Percentiles rank a stretch among this genome's conserved stretches.
Evolutionary conservation across 2,888 invertebrate genomes (phyloP).

Genomic region (Cheilosia soror): DNA sequence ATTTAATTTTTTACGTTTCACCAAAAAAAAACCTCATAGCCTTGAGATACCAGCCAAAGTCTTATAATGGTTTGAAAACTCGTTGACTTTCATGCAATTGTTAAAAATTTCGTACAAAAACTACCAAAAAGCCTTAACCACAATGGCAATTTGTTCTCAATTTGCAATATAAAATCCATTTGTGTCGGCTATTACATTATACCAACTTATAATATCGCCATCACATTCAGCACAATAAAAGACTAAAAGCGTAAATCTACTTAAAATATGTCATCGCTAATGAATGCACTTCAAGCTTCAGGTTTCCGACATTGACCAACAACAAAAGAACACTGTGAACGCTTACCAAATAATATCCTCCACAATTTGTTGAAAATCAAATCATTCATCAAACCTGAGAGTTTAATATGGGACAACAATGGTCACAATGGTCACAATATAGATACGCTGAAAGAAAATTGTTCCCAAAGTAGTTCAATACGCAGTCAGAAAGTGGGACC

Average conservation of each 20-base stretch:
- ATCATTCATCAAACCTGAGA: constrained; percentile 1
- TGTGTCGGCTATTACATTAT: too few relatives aligned
- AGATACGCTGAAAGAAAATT: background rate
- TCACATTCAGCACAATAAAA: background rate
- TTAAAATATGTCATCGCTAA: constrained; percentile 32
- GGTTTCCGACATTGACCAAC: constrained; percentile 40
- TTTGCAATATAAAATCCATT: too few relatives aligned
- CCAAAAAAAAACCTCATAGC: too few relatives aligned
- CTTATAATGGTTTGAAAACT: too few relatives aligned
- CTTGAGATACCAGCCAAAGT: too few relatives aligned
- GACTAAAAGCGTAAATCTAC: background rate
- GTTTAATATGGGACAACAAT: constrained; percentile 12
- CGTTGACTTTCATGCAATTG: too few relatives aligned
- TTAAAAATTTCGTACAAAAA: too few relatives aligned
- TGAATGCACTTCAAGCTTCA: constrained; percentile 19
- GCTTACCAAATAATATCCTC: constrained; percentile 23
- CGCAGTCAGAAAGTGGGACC: background rate
- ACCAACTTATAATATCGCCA: too few relatives aligned
- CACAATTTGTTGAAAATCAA: background rate
- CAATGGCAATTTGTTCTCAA: too few relatives aligned
- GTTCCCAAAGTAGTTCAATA: background rate
- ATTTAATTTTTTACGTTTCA: too few relatives aligned
- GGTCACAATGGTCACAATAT: background rate
- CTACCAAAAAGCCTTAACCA: too few relatives aligned
- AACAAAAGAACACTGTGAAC: constrained; percentile 8